Conservation (phyloP, 2,797 vertebrate genomes). For the Amphiprion clarkii region DNA sequence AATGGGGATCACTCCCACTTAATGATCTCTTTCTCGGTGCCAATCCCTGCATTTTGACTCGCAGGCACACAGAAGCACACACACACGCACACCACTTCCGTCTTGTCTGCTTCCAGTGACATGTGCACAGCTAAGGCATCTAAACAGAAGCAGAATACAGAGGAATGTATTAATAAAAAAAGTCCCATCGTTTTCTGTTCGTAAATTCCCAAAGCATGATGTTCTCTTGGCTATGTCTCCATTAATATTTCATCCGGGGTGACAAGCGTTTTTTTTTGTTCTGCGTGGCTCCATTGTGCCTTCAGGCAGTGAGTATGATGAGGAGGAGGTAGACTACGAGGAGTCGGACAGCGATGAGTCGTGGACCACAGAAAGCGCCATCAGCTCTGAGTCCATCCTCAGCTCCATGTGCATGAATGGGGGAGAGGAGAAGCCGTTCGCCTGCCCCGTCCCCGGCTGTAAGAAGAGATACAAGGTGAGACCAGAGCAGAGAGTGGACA, state of each 20-base stretch:
- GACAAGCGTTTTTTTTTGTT: conserved; percentile 53
- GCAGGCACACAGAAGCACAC: conserved; percentile 34
- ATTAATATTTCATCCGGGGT: conserved; percentile 37
- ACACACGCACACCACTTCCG: conserved; percentile 35
- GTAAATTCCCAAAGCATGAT: conserved; percentile 42
- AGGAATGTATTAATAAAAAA: conserved; percentile 53
- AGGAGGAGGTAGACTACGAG: conserved; percentile 98
- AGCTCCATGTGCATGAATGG: conserved; percentile 99
- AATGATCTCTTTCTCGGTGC: conserved; percentile 79
- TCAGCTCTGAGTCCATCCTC: conserved; percentile 98
- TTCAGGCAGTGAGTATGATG: conserved; percentile 97
- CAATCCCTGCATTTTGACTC: conserved; percentile 71
- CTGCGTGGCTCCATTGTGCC: conserved; percentile 45
- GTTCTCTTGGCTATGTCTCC: conserved; percentile 9
- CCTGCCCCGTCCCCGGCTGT: conserved; percentile 98
- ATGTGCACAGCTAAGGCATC: conserved; percentile 33
- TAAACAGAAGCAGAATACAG: conserved; percentile 28
- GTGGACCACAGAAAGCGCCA: conserved; percentile 99
- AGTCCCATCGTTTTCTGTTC: conserved; percentile 28
- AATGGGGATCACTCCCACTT: conserved; percentile 81
- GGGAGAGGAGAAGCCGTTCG: conserved; percentile 98
- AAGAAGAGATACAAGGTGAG: conserved; percentile 98
- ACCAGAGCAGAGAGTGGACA: background rate
- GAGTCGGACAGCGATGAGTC: conserved; percentile 99
- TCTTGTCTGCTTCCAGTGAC: conserved; percentile 47